Evolutionary conservation across 2,888 invertebrate genomes (phyloP), one percentile per base, ranked within the genome.

Genomic region (Pecten maximus): DNA sequence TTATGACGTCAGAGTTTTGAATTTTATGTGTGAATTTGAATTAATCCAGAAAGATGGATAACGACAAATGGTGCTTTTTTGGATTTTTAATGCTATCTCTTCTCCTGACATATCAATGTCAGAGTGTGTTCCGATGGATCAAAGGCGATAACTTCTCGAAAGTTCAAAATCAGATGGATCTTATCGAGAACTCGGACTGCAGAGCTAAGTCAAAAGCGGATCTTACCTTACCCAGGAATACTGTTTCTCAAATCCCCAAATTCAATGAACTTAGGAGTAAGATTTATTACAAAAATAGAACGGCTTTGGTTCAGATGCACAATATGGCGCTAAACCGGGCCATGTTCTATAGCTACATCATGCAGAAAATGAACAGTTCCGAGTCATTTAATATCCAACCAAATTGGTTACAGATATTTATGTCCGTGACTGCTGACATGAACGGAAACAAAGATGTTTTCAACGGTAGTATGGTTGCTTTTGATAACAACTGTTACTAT

Each of bases 361-460:
- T 94, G n/a, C 95, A 94, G 91, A 93, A 92, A 88, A 91, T 95
- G 92, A 96, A 95, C 90, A 92, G 94, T 19, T 86, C 92, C 16
- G 87, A 90, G 12, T 54, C 88, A 40, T 99, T 97, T 96, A 98
- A 98, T 95, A 98, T 98, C 0, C 99, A 99, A 97, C 99, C 99
- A 0, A 99, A 99, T 90, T 98, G 99, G 98, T 98, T 99, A 98
- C 99, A 99, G 96, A 99, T 99, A 96, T 99, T 99, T 96, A 97
- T 99, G 40, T 99, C 99, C 0, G 98, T 99, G 0, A 98, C 99
- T 0, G 99, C 99, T 0, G 99, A 99, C 96, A 98, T 99, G 0
- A 98, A 99, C 0, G 98, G 99, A 0, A 99, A 99, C 97, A 98
- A 98, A 0, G 98, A 98, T 94, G 98, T 99, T 91, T 99, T 96